These are phyloP conservation scores for Cyanistes caeruleus DNA, from an alignment of 2,113 vertebrate genomes.

Conservation along the genomic window DNA sequence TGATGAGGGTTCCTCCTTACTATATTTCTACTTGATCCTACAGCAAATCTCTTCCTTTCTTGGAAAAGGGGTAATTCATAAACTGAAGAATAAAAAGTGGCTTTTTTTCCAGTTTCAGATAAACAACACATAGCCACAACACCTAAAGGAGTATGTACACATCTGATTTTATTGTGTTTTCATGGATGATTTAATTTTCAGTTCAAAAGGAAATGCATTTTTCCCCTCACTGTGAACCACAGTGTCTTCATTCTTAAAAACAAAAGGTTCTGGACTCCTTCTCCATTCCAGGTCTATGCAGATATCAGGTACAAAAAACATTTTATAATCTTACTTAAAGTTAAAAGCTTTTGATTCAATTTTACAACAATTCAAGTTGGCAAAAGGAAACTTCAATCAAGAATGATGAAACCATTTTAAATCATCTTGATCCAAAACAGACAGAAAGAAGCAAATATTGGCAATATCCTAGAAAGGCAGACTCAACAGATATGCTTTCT, in stretches of 20 bases:
- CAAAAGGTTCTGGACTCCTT: background rate
- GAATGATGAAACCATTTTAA: background rate
- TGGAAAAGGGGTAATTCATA: background rate
- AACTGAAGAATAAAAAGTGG: background rate
- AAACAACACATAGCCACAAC: background rate
- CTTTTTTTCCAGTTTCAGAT: background rate
- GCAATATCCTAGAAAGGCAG: background rate
- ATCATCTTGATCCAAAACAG: background rate
- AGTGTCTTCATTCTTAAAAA: background rate
- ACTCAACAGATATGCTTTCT: background rate
- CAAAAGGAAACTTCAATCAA: background rate
- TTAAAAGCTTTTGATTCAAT: background rate
- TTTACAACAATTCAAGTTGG: background rate
- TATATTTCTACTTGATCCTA: background rate
- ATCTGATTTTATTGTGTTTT: background rate
- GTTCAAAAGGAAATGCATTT: background rate
- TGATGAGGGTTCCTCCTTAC: background rate
- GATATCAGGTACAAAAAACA: background rate
- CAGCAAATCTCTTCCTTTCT: background rate
- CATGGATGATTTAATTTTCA: background rate
- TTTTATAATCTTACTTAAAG: background rate
- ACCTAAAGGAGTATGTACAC: background rate
- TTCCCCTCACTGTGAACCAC: background rate
- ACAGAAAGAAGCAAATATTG: background rate
- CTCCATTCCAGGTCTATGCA: background rate